Base-by-base conservation (phyloP, 1,140 invertebrate species). In the Magallana angulata region DNA sequence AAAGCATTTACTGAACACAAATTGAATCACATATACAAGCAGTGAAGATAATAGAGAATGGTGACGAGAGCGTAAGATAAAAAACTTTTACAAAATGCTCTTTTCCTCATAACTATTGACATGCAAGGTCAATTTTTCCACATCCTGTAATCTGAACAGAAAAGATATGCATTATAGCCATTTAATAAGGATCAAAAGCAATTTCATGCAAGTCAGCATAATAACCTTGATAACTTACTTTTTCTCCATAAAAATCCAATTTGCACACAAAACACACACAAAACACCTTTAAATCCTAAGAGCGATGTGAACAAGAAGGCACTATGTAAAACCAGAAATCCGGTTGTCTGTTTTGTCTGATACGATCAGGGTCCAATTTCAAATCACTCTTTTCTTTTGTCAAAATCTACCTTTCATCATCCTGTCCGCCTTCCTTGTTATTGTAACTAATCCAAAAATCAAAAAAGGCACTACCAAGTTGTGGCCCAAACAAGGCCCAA, bases 291-390 rank as follows among this genome's bases (percentile, higher is more conserved):
- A 76, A 76, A 76, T 76, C 24, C 68, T 30, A 62, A n/a, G n/a
- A 62, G 60, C 14, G 68, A 76, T 30, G 24, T 24, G 18, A 76
- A 76, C 18, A 76, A 76, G 36, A 11, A 30, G 36, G 36, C 36
- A 48, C 36, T 11, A 12, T 24, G 30, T 12, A 6, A 76, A 18
- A 24, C 11, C 68, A 76, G 68, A 76, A 76, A 9, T 76, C 68
- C 11, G 14, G 60, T 5, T 76, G 68, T 30, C 68, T 30, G 12
- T 76, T 76, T 30, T 76, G 7, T n/a, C n/a, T 68, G 68, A 76
- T 76, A 30, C 14, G 68, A 76, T 30, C 68, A 36, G 68, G 18
- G 36, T 76, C 68, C 4, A 30, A 76, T 76, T 76, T 76, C 68
- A 30, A 76, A 76, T 24, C 18, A 24, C 68, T 76, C 11, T 76